Base-by-base conservation (phyloP, 2,113 vertebrate species). In the Thermophis baileyi region DNA sequence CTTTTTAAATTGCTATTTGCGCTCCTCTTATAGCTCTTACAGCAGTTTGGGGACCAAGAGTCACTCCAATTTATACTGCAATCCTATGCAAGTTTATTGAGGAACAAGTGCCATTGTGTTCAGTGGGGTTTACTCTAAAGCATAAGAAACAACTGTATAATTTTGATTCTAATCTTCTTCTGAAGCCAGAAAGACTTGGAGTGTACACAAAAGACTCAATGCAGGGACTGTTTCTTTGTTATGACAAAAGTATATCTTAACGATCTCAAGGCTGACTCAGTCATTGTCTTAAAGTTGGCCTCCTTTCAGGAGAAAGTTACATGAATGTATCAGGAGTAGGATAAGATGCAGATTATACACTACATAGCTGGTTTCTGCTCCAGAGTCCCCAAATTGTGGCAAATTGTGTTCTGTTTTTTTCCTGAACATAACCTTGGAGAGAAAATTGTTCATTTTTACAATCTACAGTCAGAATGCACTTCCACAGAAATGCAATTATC, bases 1-100 rank as follows among this genome's bases (percentile, higher is more conserved):
- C 24, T 87, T 87, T 87, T 53, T 18, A 53, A 91, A 87, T 27
- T 50, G 54, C 91, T 69, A 85, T 30, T 95, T 44, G 50, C 93
- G 35, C 89, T 96, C 46, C 93, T 93, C 92, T 74, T 91, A 81
- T 44, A 81, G 20, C 35, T 81, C 6, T 40, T 40, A 81, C 18
- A 92, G 89, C 30, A 24, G 89, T 89, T 91, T 95, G 85, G 90
- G 57, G 94, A 94, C 4, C 49, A 55, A 27, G 18, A 49, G 24
- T 74, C 6, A 89, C 27, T 12, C 50, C 50, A 88, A 89, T n/a
- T 47, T 25, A 55, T 40, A 49, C 4, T 47, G 9, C 54, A 91
- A 87, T 50, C 46, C 40, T 35, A 87, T 85, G 12, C 81, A 91
- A 8, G 6, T 91, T 87, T 91, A 40, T 6, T 60, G 44, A 50